Percentiles rank a stretch among this genome's conserved stretches.
Evolutionary conservation across 2,797 vertebrate genomes (phyloP).

Genomic region (Sebastes baramenuke): DNA sequence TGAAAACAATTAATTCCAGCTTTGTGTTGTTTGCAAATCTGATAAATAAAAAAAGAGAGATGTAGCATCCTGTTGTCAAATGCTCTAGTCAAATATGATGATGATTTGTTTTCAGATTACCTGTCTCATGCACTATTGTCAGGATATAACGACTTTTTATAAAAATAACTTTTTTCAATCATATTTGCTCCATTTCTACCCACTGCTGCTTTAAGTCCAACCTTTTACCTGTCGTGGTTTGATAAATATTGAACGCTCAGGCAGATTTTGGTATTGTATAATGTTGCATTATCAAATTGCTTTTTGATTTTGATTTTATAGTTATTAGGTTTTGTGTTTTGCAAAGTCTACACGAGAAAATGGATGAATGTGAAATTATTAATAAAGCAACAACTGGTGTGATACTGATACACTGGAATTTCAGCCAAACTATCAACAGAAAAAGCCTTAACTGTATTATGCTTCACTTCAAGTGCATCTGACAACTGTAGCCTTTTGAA

Average conservation of each 20-base stretch:
- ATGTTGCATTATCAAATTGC: not conserved
- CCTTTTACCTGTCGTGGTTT: not conserved
- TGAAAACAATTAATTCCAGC: too few relatives aligned
- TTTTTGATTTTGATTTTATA: not conserved
- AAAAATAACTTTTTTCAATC: too few relatives aligned
- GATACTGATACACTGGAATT: not conserved
- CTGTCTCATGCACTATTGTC: too few relatives aligned
- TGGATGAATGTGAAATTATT: not conserved
- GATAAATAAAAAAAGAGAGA: too few relatives aligned
- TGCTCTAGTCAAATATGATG: too few relatives aligned
- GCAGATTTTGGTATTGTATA: not conserved
- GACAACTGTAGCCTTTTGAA: fast-evolving
- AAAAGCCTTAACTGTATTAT: not conserved
- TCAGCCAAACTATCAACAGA: too few relatives aligned
- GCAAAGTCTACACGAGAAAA: not conserved
- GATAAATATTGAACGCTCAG: not conserved
- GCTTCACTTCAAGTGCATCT: not conserved
- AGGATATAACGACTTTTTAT: too few relatives aligned
- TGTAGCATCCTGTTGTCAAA: too few relatives aligned
- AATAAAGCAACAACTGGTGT: not conserved
- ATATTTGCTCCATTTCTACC: too few relatives aligned
- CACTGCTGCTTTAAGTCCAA: too few relatives aligned
- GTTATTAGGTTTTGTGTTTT: not conserved
- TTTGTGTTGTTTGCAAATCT: too few relatives aligned
- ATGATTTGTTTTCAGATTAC: too few relatives aligned